Conservation (phyloP, 2,888 invertebrate genomes). For the Onthophagus sagittarius region DNA sequence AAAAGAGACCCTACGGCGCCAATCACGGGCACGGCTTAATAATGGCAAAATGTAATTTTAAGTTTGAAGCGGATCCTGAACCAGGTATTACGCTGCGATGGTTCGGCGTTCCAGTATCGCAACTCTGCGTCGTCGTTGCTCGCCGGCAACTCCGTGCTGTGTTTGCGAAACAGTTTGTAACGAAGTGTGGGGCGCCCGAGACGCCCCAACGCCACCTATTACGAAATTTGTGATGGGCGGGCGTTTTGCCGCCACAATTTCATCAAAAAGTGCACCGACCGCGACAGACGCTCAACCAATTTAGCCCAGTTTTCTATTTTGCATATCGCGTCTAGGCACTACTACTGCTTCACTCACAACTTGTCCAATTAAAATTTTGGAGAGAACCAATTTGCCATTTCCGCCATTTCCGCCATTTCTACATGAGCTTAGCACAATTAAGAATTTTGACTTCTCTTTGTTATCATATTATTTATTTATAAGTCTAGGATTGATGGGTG, state of each 20-base stretch:
- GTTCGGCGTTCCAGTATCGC: background rate
- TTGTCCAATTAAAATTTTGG: background rate
- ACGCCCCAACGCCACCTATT: background rate
- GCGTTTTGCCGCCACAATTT: conserved; percentile 7
- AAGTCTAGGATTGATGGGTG: too few relatives aligned
- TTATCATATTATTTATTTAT: too few relatives aligned
- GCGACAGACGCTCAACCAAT: background rate
- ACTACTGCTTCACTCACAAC: background rate
- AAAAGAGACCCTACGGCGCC: background rate
- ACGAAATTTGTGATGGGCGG: background rate
- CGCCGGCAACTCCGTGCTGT: conserved; percentile 6
- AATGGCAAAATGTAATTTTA: conserved; percentile 15
- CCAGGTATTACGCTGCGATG: conserved; percentile 13
- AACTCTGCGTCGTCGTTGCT: background rate
- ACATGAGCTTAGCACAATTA: background rate
- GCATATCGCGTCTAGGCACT: background rate
- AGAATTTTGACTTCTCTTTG: background rate
- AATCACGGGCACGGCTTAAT: conserved; percentile 6
- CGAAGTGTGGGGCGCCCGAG: background rate
- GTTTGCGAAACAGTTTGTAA: conserved; percentile 15
- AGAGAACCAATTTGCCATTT: background rate
- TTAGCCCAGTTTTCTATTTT: background rate
- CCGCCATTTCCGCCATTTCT: background rate
- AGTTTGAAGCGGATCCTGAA: conserved; percentile 8
- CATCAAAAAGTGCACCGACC: conserved; percentile 8